phyloP scores from a whole-genome alignment of 1,140 invertebrate genomes.

The Ladona fulva region DNA sequence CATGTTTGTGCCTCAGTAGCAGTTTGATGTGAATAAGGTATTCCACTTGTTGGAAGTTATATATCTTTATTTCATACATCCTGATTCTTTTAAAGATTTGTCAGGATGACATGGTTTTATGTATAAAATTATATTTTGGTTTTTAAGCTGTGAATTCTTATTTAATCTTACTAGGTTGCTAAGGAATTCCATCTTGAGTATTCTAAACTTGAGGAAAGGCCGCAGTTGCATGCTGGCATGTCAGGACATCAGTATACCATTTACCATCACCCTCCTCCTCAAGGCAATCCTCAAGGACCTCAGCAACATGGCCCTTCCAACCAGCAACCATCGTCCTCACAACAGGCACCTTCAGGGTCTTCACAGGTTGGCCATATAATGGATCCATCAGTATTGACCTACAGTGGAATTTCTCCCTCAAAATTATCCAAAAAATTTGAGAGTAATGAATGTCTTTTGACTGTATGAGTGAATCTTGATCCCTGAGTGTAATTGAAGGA shows the following conservation, averaged over 20 bases:
- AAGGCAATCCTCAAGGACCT: background rate
- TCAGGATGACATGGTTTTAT: no score
- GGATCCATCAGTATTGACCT: background rate
- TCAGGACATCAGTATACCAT: background rate
- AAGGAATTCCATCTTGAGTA: background rate
- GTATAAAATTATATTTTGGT: no score
- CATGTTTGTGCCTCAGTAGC: no score
- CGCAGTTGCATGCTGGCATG: background rate
- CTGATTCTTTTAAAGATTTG: no score
- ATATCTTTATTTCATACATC: no score
- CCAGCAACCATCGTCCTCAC: background rate
- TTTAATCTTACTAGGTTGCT: background rate
- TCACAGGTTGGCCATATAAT: background rate
- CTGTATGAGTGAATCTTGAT: no score
- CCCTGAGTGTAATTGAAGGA: no score
- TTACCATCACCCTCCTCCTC: background rate
- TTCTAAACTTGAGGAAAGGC: constrained; percentile 1
- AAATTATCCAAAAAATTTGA: background rate
- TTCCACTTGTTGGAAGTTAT: no score
- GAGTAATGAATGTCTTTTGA: no score
- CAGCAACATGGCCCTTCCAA: background rate
- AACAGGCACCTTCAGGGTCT: background rate
- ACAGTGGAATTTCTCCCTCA: background rate
- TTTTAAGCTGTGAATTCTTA: background rate
- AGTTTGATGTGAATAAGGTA: no score